Conservation (phyloP, 2,113 vertebrate genomes). For the Dicrurus megarhynchus region DNA sequence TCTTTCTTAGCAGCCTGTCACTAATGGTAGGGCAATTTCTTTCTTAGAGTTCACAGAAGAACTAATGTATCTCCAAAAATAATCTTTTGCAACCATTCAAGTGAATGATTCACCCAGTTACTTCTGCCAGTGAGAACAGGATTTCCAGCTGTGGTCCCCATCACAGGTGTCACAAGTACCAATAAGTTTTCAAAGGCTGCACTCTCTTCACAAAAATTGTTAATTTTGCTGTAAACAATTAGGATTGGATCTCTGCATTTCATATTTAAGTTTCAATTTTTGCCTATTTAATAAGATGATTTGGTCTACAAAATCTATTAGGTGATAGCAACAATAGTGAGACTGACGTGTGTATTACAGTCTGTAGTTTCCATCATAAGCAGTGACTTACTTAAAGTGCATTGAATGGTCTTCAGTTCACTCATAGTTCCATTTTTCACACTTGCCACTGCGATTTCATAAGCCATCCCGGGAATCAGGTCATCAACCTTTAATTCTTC, state of each 20-base stretch:
- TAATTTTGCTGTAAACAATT: not conserved
- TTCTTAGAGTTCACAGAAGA: not conserved
- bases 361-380: not conserved
- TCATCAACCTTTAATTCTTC: constrained; percentile 69
- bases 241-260: not conserved
- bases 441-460: constrained; percentile 77
- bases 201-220: not conserved
- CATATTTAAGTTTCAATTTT: not conserved
- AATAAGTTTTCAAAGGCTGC: not conserved
- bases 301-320: not conserved
- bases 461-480: constrained; percentile 79
- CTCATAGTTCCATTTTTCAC: constrained; percentile 78
- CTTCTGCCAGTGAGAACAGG: not conserved
- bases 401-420: constrained; percentile 62
- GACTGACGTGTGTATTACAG: not conserved
- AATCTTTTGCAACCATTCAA: not conserved
- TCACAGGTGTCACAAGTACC: not conserved
- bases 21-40: not conserved
- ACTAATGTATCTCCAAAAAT: not conserved
- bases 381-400: constrained; percentile 79
- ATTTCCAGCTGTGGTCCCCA: not conserved
- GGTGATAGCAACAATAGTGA: not conserved
- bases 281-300: not conserved
- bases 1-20: not conserved
- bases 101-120: not conserved